Conservation (phyloP, 2,113 vertebrate genomes). For the Dipodomys stephensi region DNA sequence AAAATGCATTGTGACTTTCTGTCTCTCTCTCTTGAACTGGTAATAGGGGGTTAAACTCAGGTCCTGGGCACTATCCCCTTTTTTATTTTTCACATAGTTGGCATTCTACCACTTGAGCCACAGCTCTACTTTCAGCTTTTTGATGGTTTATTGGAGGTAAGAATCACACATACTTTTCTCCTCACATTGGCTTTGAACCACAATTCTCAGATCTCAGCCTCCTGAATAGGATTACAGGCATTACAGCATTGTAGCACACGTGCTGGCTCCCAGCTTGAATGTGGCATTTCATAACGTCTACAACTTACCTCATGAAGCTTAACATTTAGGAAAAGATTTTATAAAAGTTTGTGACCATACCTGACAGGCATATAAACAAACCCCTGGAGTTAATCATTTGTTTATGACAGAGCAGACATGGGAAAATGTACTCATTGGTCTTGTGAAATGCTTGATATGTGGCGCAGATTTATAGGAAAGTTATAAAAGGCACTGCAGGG, state of each 20-base stretch:
- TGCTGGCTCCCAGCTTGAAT: background rate
- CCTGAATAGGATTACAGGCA: too few species aligned
- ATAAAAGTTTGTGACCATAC: background rate
- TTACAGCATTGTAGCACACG: too few species aligned
- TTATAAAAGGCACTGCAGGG: conserved; percentile 54
- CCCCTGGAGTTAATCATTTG: background rate
- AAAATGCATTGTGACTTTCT: conserved; percentile 12
- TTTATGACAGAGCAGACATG: background rate
- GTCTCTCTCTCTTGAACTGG: too few species aligned
- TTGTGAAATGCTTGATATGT: background rate
- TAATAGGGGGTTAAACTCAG: too few species aligned
- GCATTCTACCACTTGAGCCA: too few species aligned
- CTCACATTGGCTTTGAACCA: too few species aligned
- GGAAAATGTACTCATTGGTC: background rate
- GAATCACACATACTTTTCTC: too few species aligned
- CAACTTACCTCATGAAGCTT: background rate
- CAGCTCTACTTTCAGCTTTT: too few species aligned
- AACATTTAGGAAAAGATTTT: conserved; percentile 2
- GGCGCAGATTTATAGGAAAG: conserved; percentile 52
- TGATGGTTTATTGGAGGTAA: too few species aligned
- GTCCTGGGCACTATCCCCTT: too few species aligned
- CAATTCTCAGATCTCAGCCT: too few species aligned
- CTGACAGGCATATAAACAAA: background rate
- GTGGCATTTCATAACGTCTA: conserved; percentile 5
- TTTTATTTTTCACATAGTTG: too few species aligned